Percentiles rank a stretch among this genome's conserved stretches.
Evolutionary conservation across 1,140 invertebrate species (phyloP).

Genomic region (Nylanderia fulva): DNA sequence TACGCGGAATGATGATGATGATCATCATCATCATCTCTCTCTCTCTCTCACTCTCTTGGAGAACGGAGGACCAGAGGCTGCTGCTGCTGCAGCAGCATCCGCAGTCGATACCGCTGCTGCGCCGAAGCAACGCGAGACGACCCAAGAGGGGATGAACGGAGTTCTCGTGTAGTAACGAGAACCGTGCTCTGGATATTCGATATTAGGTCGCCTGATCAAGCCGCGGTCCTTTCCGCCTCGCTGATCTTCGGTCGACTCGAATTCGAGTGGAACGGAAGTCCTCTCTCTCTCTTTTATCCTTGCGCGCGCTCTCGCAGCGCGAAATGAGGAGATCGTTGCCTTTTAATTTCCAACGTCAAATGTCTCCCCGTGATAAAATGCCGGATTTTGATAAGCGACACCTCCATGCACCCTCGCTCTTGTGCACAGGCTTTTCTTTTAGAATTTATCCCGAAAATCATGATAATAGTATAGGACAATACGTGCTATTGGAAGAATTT

Average conservation of each 20-base stretch:
- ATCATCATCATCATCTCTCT: no score
- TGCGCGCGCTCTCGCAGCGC: background rate
- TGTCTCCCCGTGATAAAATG: background rate
- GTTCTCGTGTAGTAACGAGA: slow-evolving; percentile 54
- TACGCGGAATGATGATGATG: background rate
- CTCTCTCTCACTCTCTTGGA: no score
- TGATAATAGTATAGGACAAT: no score
- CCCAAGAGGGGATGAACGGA: background rate
- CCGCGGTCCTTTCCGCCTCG: slow-evolving; percentile 12
- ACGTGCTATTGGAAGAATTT: no score
- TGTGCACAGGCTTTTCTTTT: no score
- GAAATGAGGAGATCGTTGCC: background rate
- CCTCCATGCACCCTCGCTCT: background rate
- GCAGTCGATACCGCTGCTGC: slow-evolving; percentile 40
- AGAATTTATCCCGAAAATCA: no score
- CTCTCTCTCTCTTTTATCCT: slow-evolving; percentile 3
- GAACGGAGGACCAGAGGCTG: background rate
- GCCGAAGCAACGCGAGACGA: slow-evolving; percentile 23
- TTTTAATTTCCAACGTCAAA: background rate
- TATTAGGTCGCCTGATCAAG: slow-evolving; percentile 61
- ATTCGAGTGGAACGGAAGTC: background rate
- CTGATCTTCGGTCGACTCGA: background rate
- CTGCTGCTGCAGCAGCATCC: background rate
- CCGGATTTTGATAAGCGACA: background rate
- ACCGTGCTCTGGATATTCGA: slow-evolving; percentile 63